These are phyloP conservation scores for Podotricha telesiphe DNA, from an alignment of 2,888 invertebrate species.

Conservation along the genomic window DNA sequence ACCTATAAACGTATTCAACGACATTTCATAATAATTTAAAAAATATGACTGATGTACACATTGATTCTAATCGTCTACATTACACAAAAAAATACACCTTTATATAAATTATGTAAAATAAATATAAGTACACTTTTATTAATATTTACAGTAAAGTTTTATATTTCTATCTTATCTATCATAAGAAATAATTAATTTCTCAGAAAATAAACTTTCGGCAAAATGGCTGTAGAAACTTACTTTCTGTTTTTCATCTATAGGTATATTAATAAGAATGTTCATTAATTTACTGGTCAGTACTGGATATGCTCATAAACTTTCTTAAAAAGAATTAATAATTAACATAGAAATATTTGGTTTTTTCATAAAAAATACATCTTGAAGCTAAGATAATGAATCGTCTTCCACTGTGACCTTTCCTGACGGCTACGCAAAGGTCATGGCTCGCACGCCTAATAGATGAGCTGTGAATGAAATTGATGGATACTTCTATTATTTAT, in stretches of 20 bases:
- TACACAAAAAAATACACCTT: too few species aligned
- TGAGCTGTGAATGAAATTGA: slow-evolving; percentile 32
- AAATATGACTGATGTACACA: neutral
- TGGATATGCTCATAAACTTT: neutral
- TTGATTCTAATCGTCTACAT: too few species aligned
- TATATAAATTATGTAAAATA: too few species aligned
- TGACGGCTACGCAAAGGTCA: slow-evolving; percentile 40
- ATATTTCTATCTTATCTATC: too few species aligned
- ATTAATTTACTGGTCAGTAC: too few species aligned
- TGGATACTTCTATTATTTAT: slow-evolving; percentile 29
- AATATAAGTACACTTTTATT: too few species aligned
- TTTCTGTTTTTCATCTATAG: too few species aligned
- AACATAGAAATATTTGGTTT: slow-evolving; percentile 1
- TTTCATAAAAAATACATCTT: neutral
- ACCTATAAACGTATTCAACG: slow-evolving; percentile 18
- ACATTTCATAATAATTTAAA: slow-evolving; percentile 1
- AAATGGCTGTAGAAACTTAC: too few species aligned
- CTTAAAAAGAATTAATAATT: neutral
- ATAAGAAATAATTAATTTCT: too few species aligned
- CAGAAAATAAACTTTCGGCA: too few species aligned
- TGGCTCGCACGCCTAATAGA: slow-evolving; percentile 27
- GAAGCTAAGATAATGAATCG: slow-evolving; percentile 33
- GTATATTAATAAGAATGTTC: too few species aligned
- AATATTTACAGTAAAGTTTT: too few species aligned
- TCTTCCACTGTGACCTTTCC: slow-evolving; percentile 35